Evolutionary conservation across 2,797 vertebrate genomes (phyloP).

Genomic region (Sylvilagus floridanus): DNA sequence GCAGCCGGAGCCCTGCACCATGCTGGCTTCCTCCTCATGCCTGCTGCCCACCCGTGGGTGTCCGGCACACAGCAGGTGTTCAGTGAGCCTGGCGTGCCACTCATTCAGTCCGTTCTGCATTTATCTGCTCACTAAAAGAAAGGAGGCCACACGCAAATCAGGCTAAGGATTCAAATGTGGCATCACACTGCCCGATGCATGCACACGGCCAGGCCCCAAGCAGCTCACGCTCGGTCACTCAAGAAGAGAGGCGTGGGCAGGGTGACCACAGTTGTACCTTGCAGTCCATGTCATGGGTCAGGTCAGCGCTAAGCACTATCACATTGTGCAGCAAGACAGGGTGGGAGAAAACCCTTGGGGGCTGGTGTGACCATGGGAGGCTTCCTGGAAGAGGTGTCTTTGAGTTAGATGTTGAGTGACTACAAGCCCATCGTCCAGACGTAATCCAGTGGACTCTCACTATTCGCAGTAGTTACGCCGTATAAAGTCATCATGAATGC

Average conservation of each 20-base stretch:
- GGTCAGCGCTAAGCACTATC: background rate
- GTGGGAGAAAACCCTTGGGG: background rate
- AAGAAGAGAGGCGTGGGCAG: background rate
- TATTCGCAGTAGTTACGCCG: too few species aligned
- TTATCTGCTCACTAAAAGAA: background rate
- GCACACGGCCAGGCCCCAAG: background rate
- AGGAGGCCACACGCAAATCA: background rate
- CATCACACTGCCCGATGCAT: background rate
- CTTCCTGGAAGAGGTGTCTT: background rate
- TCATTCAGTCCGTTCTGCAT: background rate
- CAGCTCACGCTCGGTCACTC: background rate
- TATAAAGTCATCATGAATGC: background rate
- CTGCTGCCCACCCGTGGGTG: background rate
- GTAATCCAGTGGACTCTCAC: too few species aligned
- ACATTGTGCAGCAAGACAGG: rapidly evolving
- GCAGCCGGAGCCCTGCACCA: background rate
- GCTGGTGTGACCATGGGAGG: background rate
- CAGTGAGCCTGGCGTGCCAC: too few species aligned
- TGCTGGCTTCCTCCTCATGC: background rate
- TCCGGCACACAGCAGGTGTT: background rate
- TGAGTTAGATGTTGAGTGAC: background rate
- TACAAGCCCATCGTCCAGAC: background rate
- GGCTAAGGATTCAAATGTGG: background rate
- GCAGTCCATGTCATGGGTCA: background rate
- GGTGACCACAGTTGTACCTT: background rate